Evolutionary conservation across 1,140 invertebrate genomes (phyloP).

Genomic region (Danaus melanippus): DNA sequence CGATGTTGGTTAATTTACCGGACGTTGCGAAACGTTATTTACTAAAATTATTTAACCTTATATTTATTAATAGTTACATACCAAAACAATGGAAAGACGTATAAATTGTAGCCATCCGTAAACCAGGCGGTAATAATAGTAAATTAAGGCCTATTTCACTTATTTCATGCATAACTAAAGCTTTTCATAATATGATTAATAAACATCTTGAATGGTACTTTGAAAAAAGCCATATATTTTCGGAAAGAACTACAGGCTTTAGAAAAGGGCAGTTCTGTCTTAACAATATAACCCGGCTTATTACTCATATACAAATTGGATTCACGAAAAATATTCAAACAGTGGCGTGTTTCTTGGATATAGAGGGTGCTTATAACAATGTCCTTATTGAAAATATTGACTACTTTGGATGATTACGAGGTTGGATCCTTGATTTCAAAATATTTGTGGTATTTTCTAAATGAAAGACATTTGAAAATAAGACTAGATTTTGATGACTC

Average conservation of each 20-base stretch:
- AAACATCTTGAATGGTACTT: constrained; percentile 28
- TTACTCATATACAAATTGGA: too few species aligned
- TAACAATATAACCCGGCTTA: constrained; percentile 19
- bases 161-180: constrained; percentile 30
- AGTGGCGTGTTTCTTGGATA: constrained; percentile 27
- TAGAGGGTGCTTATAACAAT: too few species aligned
- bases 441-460: constrained; percentile 27
- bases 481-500: neutral
- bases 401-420: too few species aligned
- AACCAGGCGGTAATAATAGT: constrained; percentile 2
- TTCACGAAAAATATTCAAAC: constrained; percentile 26
- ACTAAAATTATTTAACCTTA: too few species aligned
- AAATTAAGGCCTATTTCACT: constrained; percentile 29
- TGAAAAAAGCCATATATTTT: constrained; percentile 27
- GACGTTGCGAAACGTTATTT: too few species aligned
- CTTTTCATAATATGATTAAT: constrained; percentile 27
- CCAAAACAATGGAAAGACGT: constrained; percentile 12
- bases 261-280: constrained; percentile 21
- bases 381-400: constrained; percentile 15
- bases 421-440: constrained; percentile 15
- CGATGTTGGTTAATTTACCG: constrained; percentile 31
- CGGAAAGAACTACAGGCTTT: constrained; percentile 11
- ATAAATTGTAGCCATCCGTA: constrained; percentile 11
- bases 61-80: constrained; percentile 5
- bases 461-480: constrained; percentile 23